Evolutionary conservation across 2,797 vertebrate species (phyloP).

Genomic region (Xiphorhynchus erythropygius): DNA sequence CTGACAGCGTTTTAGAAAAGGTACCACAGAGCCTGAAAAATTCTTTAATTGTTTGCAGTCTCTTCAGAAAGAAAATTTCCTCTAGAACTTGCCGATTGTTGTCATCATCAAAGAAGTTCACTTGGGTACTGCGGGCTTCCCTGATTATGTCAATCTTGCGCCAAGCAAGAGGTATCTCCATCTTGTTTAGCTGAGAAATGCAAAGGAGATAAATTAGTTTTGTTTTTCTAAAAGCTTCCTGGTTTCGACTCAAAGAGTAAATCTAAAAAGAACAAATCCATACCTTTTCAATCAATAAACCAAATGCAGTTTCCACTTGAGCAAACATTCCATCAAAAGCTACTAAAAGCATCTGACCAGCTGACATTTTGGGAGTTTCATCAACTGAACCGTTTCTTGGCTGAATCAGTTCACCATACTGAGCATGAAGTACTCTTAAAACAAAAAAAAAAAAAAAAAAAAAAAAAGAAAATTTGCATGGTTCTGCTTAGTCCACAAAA

Average conservation of each 20-base stretch:
- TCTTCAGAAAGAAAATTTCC: slow-evolving; percentile 96
- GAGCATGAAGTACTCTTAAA: slow-evolving; percentile 88
- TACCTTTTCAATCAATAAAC: slow-evolving; percentile 96
- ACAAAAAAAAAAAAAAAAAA: neutral
- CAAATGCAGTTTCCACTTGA: slow-evolving; percentile 95
- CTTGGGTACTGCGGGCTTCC: slow-evolving; percentile 90
- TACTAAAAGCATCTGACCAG: slow-evolving; percentile 96
- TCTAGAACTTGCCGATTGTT: slow-evolving; percentile 90
- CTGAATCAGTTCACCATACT: slow-evolving; percentile 98
- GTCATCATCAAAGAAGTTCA: slow-evolving; percentile 89
- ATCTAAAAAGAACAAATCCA: neutral
- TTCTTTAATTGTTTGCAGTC: slow-evolving; percentile 93
- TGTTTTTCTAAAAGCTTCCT: neutral
- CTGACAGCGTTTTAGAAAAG: slow-evolving; percentile 92
- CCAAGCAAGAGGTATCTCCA: slow-evolving; percentile 94
- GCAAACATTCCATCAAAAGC: slow-evolving; percentile 99
- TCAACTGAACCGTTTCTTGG: slow-evolving; percentile 88
- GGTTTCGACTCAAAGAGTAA: neutral
- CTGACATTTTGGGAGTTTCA: slow-evolving; percentile 97
- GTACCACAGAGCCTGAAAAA: slow-evolving; percentile 94
- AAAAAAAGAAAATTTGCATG: neutral
- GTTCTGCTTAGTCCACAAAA: neutral
- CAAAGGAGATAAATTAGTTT: neutral
- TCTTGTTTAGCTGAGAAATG: slow-evolving; percentile 85
- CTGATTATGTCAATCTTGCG: slow-evolving; percentile 92